Evolutionary conservation across 2,113 vertebrate species (phyloP).

Genomic region (Gila orcuttii): DNA sequence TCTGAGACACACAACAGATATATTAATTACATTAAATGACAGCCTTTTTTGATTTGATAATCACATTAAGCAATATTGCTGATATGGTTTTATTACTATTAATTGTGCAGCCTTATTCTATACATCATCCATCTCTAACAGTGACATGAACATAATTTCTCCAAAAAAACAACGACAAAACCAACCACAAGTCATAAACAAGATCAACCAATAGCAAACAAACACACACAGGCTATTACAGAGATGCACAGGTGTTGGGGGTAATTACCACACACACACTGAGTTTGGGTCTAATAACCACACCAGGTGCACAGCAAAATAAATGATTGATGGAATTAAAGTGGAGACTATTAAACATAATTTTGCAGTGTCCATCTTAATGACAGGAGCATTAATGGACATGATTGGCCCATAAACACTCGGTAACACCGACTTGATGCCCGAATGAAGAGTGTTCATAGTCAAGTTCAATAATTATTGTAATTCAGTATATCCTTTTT

Average conservation of each 20-base stretch:
- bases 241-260: slow-evolving; percentile 14
- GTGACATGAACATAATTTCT: neutral
- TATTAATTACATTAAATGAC: too few relatives aligned
- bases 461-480: neutral
- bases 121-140: neutral
- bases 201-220: neutral
- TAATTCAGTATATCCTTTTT: neutral
- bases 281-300: slow-evolving; percentile 70
- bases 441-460: neutral
- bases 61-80: too few relatives aligned
- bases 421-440: slow-evolving; percentile 36
- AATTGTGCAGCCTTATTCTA: neutral
- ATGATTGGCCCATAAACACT: slow-evolving; percentile 61
- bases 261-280: slow-evolving; percentile 47
- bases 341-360: slow-evolving; percentile 75
- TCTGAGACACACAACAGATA: too few relatives aligned
- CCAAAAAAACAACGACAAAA: neutral
- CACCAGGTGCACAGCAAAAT: slow-evolving; percentile 76
- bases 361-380: slow-evolving; percentile 78
- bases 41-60: too few relatives aligned
- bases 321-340: slow-evolving; percentile 78
- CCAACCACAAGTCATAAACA: neutral
- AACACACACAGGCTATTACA: slow-evolving; percentile 46
- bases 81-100: too few relatives aligned
- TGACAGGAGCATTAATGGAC: slow-evolving; percentile 76